Evolutionary conservation across 2,113 vertebrate species (phyloP).

Genomic region (Holacanthus passer): DNA sequence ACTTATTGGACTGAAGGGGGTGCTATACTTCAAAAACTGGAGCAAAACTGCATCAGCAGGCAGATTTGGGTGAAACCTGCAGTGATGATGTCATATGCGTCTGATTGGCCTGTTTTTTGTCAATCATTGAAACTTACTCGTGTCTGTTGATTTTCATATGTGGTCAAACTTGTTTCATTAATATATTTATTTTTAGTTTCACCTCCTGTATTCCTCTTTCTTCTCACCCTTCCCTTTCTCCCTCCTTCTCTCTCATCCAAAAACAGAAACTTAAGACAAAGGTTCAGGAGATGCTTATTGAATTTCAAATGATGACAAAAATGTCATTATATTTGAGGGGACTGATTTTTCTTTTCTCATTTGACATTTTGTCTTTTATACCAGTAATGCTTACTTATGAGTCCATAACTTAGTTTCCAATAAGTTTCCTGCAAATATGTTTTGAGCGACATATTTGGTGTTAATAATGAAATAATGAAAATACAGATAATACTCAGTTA

Average conservation of each 20-base stretch:
- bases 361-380: not conserved
- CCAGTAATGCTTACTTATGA: not conserved
- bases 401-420: not conserved
- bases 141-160: not conserved
- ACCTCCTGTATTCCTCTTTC: not conserved
- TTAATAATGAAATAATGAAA: not conserved
- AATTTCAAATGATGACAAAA: not conserved
- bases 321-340: not conserved
- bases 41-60: not conserved
- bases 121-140: not conserved
- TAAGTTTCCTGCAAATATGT: not conserved
- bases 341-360: not conserved
- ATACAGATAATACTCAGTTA: not conserved
- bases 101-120: not conserved
- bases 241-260: not conserved
- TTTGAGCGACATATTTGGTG: not conserved
- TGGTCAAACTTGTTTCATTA: not conserved
- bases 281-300: not conserved
- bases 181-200: not conserved
- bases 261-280: not conserved
- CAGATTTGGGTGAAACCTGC: not conserved
- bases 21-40: constrained; percentile 15
- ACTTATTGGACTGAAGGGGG: not conserved
- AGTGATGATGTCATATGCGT: not conserved
- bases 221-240: not conserved